Conservation (phyloP, 1,140 invertebrate species). For the Cataglyphis hispanica region DNA sequence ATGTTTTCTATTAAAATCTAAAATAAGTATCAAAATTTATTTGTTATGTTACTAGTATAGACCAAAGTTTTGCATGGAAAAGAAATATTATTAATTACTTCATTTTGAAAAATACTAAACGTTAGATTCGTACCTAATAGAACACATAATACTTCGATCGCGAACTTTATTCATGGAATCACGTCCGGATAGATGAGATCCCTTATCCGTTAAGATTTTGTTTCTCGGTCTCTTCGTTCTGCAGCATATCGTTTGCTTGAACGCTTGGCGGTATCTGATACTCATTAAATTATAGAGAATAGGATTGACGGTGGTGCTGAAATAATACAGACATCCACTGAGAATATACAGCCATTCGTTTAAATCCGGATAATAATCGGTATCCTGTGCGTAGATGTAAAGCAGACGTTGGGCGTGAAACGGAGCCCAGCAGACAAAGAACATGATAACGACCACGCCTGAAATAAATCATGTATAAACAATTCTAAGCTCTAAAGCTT, state of each 20-base stretch:
- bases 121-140: slow-evolving; percentile 52
- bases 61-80: too few relatives aligned
- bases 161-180: slow-evolving; percentile 22
- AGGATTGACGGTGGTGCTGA: slow-evolving; percentile 96
- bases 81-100: too few relatives aligned
- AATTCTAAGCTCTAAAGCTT: slow-evolving; percentile 1
- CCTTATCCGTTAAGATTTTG: neutral
- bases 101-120: neutral
- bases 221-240: neutral
- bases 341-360: slow-evolving; percentile 94
- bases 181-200: slow-evolving; percentile 50
- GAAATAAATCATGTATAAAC: slow-evolving; percentile 76
- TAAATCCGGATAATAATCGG: slow-evolving; percentile 88
- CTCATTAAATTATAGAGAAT: slow-evolving; percentile 98
- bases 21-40: too few relatives aligned
- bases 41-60: too few relatives aligned
- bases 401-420: slow-evolving; percentile 97
- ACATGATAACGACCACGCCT: slow-evolving; percentile 98
- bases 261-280: slow-evolving; percentile 93
- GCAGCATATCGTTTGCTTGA: slow-evolving; percentile 90
- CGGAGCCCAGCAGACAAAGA: slow-evolving; percentile 98
- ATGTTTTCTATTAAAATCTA: too few relatives aligned
- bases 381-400: slow-evolving; percentile 90
- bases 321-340: slow-evolving; percentile 94
- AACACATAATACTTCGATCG: slow-evolving; percentile 34